Percentiles rank a stretch among this genome's conserved stretches.
Evolutionary conservation across 1,140 invertebrate species (phyloP).

Genomic region (Drosophila sp.): DNA sequence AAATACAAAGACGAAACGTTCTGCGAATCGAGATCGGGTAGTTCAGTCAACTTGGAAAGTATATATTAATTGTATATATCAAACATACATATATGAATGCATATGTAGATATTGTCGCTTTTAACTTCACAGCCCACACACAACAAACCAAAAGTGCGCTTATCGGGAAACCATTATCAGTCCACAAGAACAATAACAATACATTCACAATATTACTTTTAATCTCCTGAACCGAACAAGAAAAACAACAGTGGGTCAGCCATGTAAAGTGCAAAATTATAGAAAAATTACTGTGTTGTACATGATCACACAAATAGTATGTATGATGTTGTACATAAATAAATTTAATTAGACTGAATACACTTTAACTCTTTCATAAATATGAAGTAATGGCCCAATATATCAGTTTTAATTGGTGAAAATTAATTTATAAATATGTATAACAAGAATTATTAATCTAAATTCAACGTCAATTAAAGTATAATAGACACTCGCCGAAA

Average conservation of each 20-base stretch:
- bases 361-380: neutral
- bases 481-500: slow-evolving; percentile 3
- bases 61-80: slow-evolving; percentile 5
- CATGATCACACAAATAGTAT: neutral
- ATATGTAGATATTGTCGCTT: slow-evolving; percentile 3
- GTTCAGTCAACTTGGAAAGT: slow-evolving; percentile 35
- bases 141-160: neutral
- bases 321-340: neutral
- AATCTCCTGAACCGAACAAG: slow-evolving; percentile 13
- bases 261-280: slow-evolving; percentile 7
- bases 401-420: slow-evolving; percentile 15
- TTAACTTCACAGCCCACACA: slow-evolving; percentile 5
- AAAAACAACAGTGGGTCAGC: slow-evolving; percentile 33
- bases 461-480: slow-evolving; percentile 29
- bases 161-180: slow-evolving; percentile 38
- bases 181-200: slow-evolving; percentile 12
- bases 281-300: neutral
- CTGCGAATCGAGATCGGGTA: slow-evolving; percentile 6
- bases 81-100: neutral
- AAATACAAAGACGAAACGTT: slow-evolving; percentile 25
- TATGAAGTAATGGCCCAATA: neutral
- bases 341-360: too few relatives aligned
- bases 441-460: slow-evolving; percentile 24
- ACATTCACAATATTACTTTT: slow-evolving; percentile 11
- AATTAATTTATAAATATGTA: slow-evolving; percentile 18